A percentile compares a stretch with the other conserved stretches of the same genome.
Conservation (phyloP, 2,797 vertebrate genomes). For the Apodemus agrarius region DNA sequence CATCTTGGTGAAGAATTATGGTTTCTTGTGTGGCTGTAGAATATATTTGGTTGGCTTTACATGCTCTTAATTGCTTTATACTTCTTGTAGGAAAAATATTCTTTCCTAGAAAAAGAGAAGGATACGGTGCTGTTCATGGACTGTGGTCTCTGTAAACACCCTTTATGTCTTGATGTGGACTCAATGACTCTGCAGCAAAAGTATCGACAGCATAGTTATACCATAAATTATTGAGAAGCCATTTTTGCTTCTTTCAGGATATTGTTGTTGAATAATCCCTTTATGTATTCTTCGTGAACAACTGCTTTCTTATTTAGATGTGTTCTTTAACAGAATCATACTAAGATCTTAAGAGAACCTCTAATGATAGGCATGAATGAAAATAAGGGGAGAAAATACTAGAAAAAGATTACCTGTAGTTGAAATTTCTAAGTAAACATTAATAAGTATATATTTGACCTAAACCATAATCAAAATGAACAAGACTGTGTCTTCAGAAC, state of each 20-base stretch:
- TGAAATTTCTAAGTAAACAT: background rate
- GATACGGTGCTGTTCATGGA: background rate
- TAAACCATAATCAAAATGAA: background rate
- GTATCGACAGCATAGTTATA: background rate
- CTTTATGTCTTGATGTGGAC: background rate
- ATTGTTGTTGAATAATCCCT: background rate
- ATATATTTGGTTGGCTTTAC: background rate
- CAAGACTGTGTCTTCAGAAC: background rate
- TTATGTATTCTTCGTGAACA: background rate
- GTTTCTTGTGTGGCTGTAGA: background rate
- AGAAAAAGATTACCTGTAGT: background rate
- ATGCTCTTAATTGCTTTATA: background rate
- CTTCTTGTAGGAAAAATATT: background rate
- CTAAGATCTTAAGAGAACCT: background rate
- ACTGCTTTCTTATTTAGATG: background rate
- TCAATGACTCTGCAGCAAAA: background rate
- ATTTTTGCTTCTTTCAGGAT: background rate
- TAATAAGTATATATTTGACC: background rate
- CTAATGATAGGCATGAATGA: background rate
- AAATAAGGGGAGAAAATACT: background rate
- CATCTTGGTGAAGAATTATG: background rate
- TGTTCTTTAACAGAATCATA: background rate
- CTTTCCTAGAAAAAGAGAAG: background rate
- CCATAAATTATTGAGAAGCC: background rate
- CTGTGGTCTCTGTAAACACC: background rate